Evolutionary conservation across 2,797 vertebrate species (phyloP), one percentile per base, ranked within the genome.

Genomic region (Chiroxiphia lanceolata): DNA sequence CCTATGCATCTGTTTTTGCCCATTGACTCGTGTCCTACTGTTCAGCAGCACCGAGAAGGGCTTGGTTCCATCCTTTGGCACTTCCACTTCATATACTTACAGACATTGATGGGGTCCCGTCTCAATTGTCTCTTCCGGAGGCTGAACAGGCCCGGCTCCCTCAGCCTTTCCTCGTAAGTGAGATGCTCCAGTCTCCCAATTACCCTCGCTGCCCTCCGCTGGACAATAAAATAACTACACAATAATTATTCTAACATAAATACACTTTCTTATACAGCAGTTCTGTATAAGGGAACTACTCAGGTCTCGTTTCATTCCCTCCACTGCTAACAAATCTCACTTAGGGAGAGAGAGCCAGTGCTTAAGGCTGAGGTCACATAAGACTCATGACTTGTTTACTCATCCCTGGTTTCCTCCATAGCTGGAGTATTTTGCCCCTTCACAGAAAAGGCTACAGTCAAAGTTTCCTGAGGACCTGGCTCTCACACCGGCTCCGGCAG

Each of bases 61-160:
- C 65, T 79, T 1, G 2, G 38, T 10, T 57, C 29, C 72, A 38
- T 40, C 10, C 72, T 26, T 19, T 34, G 51, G 13, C 59, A 4
- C 23, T 38, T 51, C 44, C 25, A 11, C 80, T 6, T 7, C 65
- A 45, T 5, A 3, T 2, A 6, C 17, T 13, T 17, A 3, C 16
- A 36, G n/a, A 34, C 59, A 31, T 0, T 6, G 57, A 2, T 9
- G 22, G 31, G 17, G 2, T 8, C 2, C 42, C 33, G 4, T 42
- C n/a, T 20, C 48, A 33, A 17, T 2, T 2, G 0, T 1, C 3
- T 48, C 36, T 26, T 23, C 44, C 33, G 1, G 4, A 40, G 20
- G 16, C 29, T 34, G n/a, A 31, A 6, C 45, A 22, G 51, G 15
- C 45, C n/a, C 80, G 23, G 31, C n/a, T 40, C 51, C 29, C 38